Evolutionary conservation across 2,113 vertebrate genomes (phyloP).

Genomic region (Catharus fuscescens): DNA sequence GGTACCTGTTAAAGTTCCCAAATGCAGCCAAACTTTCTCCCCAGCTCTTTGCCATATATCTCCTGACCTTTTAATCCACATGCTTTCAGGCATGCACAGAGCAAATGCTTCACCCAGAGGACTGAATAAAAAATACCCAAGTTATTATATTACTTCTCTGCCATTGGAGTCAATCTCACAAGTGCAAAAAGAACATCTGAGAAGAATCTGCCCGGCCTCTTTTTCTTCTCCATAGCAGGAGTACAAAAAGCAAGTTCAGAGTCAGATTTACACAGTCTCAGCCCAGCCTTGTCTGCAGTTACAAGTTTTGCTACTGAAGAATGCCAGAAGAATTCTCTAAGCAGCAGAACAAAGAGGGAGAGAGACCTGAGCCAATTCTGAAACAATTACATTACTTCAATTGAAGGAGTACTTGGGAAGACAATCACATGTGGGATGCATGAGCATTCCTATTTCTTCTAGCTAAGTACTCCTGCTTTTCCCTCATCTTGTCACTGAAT

Average conservation of each 20-base stretch:
- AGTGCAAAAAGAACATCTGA: neutral
- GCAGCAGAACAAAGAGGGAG: neutral
- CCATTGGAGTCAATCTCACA: neutral
- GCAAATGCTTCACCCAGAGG: neutral
- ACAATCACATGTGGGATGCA: constrained; percentile 7
- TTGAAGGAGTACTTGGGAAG: neutral
- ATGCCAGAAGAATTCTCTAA: neutral
- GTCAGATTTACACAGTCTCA: neutral
- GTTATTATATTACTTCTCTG: neutral
- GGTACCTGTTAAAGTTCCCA: neutral
- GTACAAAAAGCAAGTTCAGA: neutral
- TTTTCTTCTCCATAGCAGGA: neutral
- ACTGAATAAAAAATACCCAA: neutral
- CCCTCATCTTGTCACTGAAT: constrained; percentile 42
- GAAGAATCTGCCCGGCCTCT: neutral
- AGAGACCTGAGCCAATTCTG: neutral
- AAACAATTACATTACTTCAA: neutral
- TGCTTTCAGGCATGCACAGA: neutral
- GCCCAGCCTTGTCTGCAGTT: neutral
- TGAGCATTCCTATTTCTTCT: constrained; percentile 41
- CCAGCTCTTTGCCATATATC: neutral
- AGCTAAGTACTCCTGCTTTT: constrained; percentile 40
- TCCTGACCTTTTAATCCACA: neutral
- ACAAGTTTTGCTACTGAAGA: neutral
- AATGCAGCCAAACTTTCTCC: neutral